Evolutionary conservation across 2,113 vertebrate species (phyloP).

Genomic region (Petromus typicus): DNA sequence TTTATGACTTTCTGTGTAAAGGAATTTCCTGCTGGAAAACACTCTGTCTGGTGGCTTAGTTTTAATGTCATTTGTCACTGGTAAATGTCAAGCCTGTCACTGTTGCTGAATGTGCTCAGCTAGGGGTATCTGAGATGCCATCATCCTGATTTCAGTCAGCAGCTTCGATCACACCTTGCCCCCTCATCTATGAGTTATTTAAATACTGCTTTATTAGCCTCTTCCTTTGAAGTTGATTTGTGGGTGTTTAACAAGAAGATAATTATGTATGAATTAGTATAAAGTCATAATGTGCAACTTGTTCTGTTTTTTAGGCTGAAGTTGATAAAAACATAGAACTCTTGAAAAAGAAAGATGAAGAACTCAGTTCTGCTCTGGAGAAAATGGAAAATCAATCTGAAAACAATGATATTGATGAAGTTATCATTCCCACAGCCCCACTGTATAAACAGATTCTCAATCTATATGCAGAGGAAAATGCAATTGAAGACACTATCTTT

Average conservation of each 20-base stretch:
- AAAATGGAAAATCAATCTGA: conserved; percentile 99
- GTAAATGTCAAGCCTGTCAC: not conserved
- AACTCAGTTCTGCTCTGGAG: conserved; percentile 97
- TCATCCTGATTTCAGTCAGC: not conserved
- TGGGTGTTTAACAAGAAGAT: conserved; percentile 17
- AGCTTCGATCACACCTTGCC: not conserved
- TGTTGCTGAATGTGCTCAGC: not conserved
- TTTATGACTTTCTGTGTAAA: not conserved
- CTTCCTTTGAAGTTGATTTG: not conserved
- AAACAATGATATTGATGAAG: conserved; percentile 99
- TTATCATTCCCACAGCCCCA: conserved; percentile 97
- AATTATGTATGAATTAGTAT: conserved; percentile 10
- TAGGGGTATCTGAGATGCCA: not conserved
- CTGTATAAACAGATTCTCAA: conserved; percentile 99
- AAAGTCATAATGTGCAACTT: conserved; percentile 64
- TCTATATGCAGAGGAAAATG: conserved; percentile 98
- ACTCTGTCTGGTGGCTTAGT: not conserved
- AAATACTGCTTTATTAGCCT: not conserved
- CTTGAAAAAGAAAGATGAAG: conserved; percentile 98
- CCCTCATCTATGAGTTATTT: not conserved
- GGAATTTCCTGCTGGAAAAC: not conserved
- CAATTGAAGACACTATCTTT: conserved; percentile 99
- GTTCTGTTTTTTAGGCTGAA: conserved; percentile 90
- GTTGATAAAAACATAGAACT: conserved; percentile 98
- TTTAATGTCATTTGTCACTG: not conserved